Conservation (phyloP, 92 coral and sea anemone genomes). For the Epizoanthus fatuus region DNA sequence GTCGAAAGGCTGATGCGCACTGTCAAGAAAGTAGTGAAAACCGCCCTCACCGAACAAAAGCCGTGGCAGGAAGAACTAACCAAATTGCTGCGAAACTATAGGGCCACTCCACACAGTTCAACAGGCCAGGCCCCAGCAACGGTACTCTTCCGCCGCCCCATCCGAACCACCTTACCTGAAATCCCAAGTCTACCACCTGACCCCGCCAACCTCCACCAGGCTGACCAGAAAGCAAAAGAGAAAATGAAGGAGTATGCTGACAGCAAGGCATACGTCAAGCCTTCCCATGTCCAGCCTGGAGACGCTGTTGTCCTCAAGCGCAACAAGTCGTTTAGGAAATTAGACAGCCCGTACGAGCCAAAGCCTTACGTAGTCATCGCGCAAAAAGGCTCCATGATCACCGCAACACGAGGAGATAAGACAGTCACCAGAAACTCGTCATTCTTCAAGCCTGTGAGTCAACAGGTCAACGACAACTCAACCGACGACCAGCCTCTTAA, state of each 20-base stretch:
- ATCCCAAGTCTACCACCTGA: neutral
- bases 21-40: constrained; percentile 18
- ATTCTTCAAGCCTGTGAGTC: constrained; percentile 40
- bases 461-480: too few species aligned
- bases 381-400: constrained; percentile 74
- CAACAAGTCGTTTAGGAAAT: constrained; percentile 42
- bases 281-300: constrained; percentile 47
- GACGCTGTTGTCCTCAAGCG: constrained; percentile 68
- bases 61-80: constrained; percentile 10
- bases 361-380: constrained; percentile 54
- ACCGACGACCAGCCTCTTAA: too few species aligned
- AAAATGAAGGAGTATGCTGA: constrained; percentile 76
- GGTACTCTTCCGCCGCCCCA: constrained; percentile 58
- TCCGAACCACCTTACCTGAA: constrained; percentile 71
- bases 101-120: constrained; percentile 37
- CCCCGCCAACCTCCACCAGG: constrained; percentile 30
- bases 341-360: constrained; percentile 59
- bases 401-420: constrained; percentile 47
- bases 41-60: constrained; percentile 21
- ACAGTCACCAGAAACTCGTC: constrained; percentile 60
- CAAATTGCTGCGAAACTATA: constrained; percentile 30
- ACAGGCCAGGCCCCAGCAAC: constrained; percentile 59
- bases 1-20: constrained; percentile 41
- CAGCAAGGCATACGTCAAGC: constrained; percentile 49
- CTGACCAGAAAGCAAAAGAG: constrained; percentile 53